These are phyloP conservation scores for Lipophrys pholis DNA, from an alignment of 2,113 vertebrate species.

Conservation along the genomic window DNA sequence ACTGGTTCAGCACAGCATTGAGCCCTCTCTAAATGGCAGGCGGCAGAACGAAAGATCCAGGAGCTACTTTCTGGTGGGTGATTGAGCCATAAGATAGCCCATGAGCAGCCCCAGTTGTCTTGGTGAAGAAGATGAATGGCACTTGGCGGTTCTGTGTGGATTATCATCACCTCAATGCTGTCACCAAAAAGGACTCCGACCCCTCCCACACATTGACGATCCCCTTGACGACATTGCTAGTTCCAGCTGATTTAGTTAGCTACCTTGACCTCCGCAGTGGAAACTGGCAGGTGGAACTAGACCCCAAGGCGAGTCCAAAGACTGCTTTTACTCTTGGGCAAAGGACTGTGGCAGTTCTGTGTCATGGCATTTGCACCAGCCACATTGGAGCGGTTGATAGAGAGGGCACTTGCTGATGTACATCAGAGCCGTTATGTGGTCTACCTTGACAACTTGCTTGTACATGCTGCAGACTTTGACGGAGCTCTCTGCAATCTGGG, in stretches of 20 bases:
- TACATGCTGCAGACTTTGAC: not conserved
- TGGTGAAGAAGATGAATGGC: not conserved
- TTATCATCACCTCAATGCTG: not conserved
- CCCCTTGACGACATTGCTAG: not conserved
- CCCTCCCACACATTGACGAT: not conserved
- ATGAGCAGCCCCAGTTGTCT: not conserved
- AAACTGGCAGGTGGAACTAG: not conserved
- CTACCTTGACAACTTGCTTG: not conserved
- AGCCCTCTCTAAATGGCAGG: not conserved
- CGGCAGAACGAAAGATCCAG: not conserved
- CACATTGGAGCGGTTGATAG: not conserved
- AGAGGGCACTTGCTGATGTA: not conserved
- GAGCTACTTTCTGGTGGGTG: not conserved
- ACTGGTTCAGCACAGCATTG: not conserved
- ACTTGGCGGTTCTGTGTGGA: not conserved
- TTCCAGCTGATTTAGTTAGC: not conserved
- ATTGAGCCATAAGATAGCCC: not conserved
- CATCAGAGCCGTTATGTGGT: not conserved
- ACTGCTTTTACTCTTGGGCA: not conserved
- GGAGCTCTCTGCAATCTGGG: not conserved
- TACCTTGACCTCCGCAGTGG: not conserved
- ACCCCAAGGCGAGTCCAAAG: not conserved
- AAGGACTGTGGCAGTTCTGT: not conserved
- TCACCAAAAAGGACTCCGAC: not conserved
- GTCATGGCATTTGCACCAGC: conserved; percentile 1